Conservation (phyloP, 2,888 invertebrate species). For the Drosophila mulleri region DNA sequence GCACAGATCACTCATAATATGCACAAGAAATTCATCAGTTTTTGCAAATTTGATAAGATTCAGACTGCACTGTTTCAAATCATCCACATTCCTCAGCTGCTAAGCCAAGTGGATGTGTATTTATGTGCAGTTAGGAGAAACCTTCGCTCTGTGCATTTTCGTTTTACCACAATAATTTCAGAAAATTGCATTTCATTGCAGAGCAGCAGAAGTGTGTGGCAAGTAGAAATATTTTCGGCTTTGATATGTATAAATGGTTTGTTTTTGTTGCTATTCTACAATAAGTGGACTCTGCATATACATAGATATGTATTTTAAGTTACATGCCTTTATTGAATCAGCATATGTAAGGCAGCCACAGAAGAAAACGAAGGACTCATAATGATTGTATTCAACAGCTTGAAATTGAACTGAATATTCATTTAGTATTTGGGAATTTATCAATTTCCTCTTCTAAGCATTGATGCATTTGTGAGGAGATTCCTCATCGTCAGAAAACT, state of each 20-base stretch:
- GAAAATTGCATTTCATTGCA: not conserved
- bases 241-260: not conserved
- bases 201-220: not conserved
- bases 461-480: no score
- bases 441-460: no score
- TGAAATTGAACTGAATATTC: no score
- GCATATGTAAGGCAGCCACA: no score
- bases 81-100: not conserved
- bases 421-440: no score
- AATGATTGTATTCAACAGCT: no score
- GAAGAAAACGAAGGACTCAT: no score
- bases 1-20: constrained; percentile 18
- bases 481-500: no score
- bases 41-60: constrained; percentile 4
- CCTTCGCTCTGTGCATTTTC: not conserved
- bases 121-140: not conserved
- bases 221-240: not conserved
- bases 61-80: not conserved
- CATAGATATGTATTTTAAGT: not conserved
- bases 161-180: not conserved
- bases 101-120: no score
- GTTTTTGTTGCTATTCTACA: not conserved
- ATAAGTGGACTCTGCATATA: not conserved
- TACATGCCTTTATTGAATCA: no score
- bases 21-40: constrained; percentile 7